Percentiles rank a stretch among this genome's conserved stretches.
Conservation (phyloP, 1,140 invertebrate genomes). For the Melanaphis sacchari region DNA sequence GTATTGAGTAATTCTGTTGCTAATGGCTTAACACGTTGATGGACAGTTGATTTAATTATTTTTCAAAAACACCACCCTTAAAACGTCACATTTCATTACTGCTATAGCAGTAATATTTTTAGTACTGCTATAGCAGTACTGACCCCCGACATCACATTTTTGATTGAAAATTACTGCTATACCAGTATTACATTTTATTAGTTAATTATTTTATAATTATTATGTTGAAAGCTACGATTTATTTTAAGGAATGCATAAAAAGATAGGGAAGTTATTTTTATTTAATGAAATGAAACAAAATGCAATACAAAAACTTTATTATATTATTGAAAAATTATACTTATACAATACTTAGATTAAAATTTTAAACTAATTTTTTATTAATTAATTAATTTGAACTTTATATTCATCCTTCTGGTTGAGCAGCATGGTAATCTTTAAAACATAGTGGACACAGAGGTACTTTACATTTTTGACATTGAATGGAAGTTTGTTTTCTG, state of each 20-base stretch:
- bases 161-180: slow-evolving; percentile 21
- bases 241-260: slow-evolving; percentile 19
- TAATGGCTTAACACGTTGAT: background rate
- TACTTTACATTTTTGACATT: no score
- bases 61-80: no score
- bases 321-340: slow-evolving; percentile 14
- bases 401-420: no score
- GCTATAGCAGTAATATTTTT: no score
- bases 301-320: slow-evolving; percentile 13
- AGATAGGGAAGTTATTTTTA: slow-evolving; percentile 19
- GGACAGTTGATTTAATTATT: slow-evolving; percentile 2
- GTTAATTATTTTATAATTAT: slow-evolving; percentile 18
- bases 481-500: no score
- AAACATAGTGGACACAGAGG: no score
- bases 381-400: background rate
- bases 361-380: slow-evolving; percentile 19
- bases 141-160: background rate
- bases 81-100: no score
- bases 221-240: slow-evolving; percentile 11
- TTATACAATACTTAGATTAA: slow-evolving; percentile 5
- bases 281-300: slow-evolving; percentile 19
- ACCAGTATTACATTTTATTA: background rate
- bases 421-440: no score
- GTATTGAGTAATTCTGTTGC: no score
- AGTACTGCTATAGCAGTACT: no score